Evolutionary conservation across 2,797 vertebrate genomes (phyloP), one percentile per base, ranked within the genome.

Genomic region (Agapornis canus): DNA sequence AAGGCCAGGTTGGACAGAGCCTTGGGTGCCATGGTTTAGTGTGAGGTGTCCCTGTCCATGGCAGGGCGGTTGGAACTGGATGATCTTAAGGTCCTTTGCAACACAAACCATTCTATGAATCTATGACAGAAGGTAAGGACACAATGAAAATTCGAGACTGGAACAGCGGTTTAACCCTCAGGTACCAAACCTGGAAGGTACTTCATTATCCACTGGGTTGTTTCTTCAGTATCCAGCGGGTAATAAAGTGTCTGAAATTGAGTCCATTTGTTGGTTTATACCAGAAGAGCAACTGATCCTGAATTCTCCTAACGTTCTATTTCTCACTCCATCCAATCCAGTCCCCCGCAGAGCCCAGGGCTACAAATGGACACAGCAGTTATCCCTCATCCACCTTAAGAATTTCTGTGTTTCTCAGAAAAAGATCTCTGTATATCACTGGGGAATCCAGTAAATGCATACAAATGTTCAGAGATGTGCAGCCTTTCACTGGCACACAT

Each of bases 401-500:
- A 66, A 29, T 6, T 12, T 40, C 26, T 21, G 11, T 32, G 6
- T 31, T 81, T 87, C 52, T 61, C 31, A 52, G 39, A 31, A 42
- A 43, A 73, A 48, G 18, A 4, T 49, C 11, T 37, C 29, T 13
- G 6, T 32, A 1, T 32, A 43, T 2, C 45, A 9, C 0, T 1
- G 21, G 11, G 65, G 4, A 65, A 20, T 8, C 20, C 9, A 35
- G 12, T 0, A 32, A 60, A 31, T 2, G 21, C 7, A 4, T 10
- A 4, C 35, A 8, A 25, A 10, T 1, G 9, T 26, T 60, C 25
- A 15, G 25, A 40, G 40, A 12, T 3, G 17, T 43, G 68, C 64
- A 54, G 26, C n/a, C 32, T 60, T 70, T 54, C 39, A 39, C 3
- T 10, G 21, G n/a, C 71, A 52, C 11, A 5, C 6, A 11, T 16